Percentiles rank a stretch among this genome's conserved stretches.
Conservation (phyloP, 2,888 invertebrate species). For the Drosophila bunnanda region DNA sequence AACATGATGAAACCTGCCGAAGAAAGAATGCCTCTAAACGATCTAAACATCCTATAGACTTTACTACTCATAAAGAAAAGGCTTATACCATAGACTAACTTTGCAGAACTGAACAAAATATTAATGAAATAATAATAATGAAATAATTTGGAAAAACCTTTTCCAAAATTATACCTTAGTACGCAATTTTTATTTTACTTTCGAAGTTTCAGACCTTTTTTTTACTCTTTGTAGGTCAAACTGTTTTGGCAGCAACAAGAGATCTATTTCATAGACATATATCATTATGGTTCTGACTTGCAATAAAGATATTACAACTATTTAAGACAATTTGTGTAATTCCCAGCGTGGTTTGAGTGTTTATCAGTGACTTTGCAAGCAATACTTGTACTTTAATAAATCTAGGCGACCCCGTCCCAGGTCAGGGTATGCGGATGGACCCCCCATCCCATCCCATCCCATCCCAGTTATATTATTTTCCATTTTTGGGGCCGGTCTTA, state of each 20-base stretch:
- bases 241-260: not conserved
- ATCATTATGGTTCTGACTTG: not conserved
- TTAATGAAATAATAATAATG: no score
- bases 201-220: not conserved
- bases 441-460: not conserved
- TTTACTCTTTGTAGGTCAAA: not conserved
- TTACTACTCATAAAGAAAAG: no score
- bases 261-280: not conserved
- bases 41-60: no score
- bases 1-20: no score
- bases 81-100: no score
- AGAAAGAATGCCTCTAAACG: no score
- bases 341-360: not conserved
- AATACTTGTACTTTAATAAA: not conserved
- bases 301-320: not conserved
- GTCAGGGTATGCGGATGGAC: constrained; percentile 33
- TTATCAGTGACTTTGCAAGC: not conserved
- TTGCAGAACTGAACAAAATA: not conserved
- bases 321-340: no score
- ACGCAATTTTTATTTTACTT: not conserved
- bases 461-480: constrained; percentile 2
- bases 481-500: constrained; percentile 51
- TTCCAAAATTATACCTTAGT: no score
- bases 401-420: constrained; percentile 27
- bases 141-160: no score